Evolutionary conservation across 1,140 invertebrate genomes (phyloP).

Genomic region (Macrotrachela quadricornifera): DNA sequence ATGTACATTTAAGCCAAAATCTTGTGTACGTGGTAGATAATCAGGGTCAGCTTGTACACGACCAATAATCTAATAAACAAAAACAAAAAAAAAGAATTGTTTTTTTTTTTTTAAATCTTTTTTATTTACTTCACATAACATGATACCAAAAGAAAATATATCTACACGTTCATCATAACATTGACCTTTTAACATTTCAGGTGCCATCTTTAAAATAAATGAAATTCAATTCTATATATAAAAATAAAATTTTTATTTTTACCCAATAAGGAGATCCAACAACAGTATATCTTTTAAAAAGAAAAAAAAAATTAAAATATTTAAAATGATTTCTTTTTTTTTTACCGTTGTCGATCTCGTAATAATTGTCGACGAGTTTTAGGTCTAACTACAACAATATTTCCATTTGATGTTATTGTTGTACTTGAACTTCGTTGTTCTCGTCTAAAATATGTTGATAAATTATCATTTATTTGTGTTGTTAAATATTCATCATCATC

Average conservation of each 20-base stretch:
- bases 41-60: slow-evolving; percentile 76
- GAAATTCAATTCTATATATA: too few relatives aligned
- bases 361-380: too few relatives aligned
- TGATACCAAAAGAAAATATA: slow-evolving; percentile 25
- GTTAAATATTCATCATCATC: too few relatives aligned
- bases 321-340: too few relatives aligned
- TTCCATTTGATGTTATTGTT: too few relatives aligned
- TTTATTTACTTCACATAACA: slow-evolving; percentile 22
- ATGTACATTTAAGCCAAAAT: slow-evolving; percentile 69
- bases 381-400: too few relatives aligned
- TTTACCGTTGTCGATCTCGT: too few relatives aligned
- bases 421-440: too few relatives aligned
- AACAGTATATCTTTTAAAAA: slow-evolving; percentile 18
- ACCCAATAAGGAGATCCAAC: slow-evolving; percentile 26
- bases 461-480: too few relatives aligned
- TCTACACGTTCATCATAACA: slow-evolving; percentile 29
- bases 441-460: too few relatives aligned
- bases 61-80: slow-evolving; percentile 76
- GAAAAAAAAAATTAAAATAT: too few relatives aligned
- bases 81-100: slow-evolving; percentile 10
- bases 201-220: slow-evolving; percentile 30
- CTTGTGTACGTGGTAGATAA: slow-evolving; percentile 59
- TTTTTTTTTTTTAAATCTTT: neutral
- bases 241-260: too few relatives aligned
- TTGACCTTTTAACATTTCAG: slow-evolving; percentile 26